These are phyloP conservation scores for Mythimna lalbum DNA, from an alignment of 2,888 invertebrate species.

Conservation along the genomic window DNA sequence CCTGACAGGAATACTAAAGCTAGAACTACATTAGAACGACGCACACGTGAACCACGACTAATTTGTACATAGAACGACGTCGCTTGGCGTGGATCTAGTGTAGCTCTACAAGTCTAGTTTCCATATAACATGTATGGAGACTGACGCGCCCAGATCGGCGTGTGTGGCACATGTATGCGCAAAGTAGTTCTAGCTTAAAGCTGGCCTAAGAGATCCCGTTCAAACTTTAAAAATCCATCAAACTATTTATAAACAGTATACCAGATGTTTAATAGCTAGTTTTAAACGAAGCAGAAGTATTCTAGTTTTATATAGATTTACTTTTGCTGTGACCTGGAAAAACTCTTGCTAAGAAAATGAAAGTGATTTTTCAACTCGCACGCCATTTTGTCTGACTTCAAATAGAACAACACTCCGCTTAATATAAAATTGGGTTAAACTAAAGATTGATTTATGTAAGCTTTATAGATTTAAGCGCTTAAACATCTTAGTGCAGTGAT, in stretches of 20 bases:
- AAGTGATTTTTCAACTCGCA: conserved; percentile 15
- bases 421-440: background rate
- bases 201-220: background rate
- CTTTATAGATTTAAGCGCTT: background rate
- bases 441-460: conserved; percentile 5
- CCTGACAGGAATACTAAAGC: too few relatives aligned
- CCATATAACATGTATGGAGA: too few relatives aligned
- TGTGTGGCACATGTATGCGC: too few relatives aligned
- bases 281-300: conserved; percentile 8
- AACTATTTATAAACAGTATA: conserved; percentile 35
- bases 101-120: too few relatives aligned
- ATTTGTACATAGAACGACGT: too few relatives aligned
- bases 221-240: conserved; percentile 23
- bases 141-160: too few relatives aligned
- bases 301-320: conserved; percentile 28
- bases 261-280: conserved; percentile 29
- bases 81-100: too few relatives aligned
- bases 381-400: background rate
- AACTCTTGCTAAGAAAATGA: background rate
- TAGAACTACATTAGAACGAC: too few relatives aligned
- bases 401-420: background rate
- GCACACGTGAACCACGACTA: too few relatives aligned
- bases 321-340: conserved; percentile 30
- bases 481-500: background rate
- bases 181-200: too few relatives aligned